Conservation (phyloP, 2,888 invertebrate species). For the Blomia tropicalis region DNA sequence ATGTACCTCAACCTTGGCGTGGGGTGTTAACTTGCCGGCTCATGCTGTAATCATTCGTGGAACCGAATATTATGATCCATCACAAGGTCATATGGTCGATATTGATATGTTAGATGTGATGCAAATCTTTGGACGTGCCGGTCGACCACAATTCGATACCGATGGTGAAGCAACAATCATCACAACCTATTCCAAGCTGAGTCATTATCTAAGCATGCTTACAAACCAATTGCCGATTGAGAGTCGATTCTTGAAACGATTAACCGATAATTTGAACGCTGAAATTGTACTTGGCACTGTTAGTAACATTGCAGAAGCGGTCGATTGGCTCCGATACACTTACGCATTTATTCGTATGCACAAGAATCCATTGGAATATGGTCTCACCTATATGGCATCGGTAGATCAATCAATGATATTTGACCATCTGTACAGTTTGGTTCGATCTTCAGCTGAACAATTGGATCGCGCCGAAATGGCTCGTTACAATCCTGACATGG, state of each 20-base stretch:
- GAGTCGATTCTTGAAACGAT: slow-evolving; percentile 75
- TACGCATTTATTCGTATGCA: slow-evolving; percentile 86
- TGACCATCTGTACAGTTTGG: background rate
- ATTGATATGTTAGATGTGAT: slow-evolving; percentile 89
- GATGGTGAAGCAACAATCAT: slow-evolving; percentile 90
- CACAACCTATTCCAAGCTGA: slow-evolving; percentile 73
- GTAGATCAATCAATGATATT: slow-evolving; percentile 46
- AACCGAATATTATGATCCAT: slow-evolving; percentile 92
- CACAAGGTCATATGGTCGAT: slow-evolving; percentile 80
- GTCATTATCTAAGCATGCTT: slow-evolving; percentile 78
- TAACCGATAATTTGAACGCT: slow-evolving; percentile 93
- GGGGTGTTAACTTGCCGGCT: slow-evolving; percentile 98
- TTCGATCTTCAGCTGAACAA: slow-evolving; percentile 55
- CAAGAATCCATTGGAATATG: slow-evolving; percentile 68
- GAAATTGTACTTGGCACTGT: slow-evolving; percentile 94
- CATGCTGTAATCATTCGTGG: slow-evolving; percentile 66
- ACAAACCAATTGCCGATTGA: slow-evolving; percentile 97
- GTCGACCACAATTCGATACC: slow-evolving; percentile 89
- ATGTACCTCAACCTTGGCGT: slow-evolving; percentile 93
- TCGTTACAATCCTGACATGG: slow-evolving; percentile 58
- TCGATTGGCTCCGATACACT: slow-evolving; percentile 93
- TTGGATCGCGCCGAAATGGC: slow-evolving; percentile 88
- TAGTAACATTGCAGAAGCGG: slow-evolving; percentile 81
- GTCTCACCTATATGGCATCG: slow-evolving; percentile 40
- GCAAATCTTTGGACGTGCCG: slow-evolving; percentile 96